Evolutionary conservation across 2,113 vertebrate species (phyloP).

Genomic region (Danionella cerebrum): DNA sequence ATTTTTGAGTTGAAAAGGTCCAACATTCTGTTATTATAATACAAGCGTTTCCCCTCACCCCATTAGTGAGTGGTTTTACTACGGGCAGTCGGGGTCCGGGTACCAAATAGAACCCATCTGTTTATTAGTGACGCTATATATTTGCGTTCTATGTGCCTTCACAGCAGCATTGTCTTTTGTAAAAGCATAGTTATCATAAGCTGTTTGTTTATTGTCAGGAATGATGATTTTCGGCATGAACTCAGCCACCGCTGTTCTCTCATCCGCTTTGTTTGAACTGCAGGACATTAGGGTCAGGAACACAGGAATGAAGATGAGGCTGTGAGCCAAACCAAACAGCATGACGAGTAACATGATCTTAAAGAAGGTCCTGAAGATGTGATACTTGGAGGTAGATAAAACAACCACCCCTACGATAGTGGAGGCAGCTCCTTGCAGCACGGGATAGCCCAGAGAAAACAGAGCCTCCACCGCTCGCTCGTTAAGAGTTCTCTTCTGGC

Average conservation of each 20-base stretch:
- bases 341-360: conserved; percentile 60
- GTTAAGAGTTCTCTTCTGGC: conserved; percentile 36
- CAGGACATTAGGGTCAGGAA: conserved; percentile 37
- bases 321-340: conserved; percentile 49
- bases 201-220: neutral
- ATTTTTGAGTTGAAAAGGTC: too few species aligned
- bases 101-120: neutral
- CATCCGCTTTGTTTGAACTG: neutral
- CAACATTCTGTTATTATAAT: too few species aligned
- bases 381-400: conserved; percentile 49
- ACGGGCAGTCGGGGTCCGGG: conserved; percentile 20
- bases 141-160: neutral
- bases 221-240: neutral
- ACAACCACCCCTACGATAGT: conserved; percentile 62
- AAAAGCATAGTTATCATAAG: conserved; percentile 5
- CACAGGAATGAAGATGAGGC: conserved; percentile 55
- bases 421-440: conserved; percentile 46
- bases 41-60: too few species aligned
- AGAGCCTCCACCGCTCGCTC: conserved; percentile 45
- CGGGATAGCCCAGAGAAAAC: conserved; percentile 48
- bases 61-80: too few species aligned
- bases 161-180: neutral
- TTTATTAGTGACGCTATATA: conserved; percentile 1
- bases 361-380: conserved; percentile 57
- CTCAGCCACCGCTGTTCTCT: neutral